Conservation (phyloP, 2,113 vertebrate species). For the Tenrec ecaudatus region DNA sequence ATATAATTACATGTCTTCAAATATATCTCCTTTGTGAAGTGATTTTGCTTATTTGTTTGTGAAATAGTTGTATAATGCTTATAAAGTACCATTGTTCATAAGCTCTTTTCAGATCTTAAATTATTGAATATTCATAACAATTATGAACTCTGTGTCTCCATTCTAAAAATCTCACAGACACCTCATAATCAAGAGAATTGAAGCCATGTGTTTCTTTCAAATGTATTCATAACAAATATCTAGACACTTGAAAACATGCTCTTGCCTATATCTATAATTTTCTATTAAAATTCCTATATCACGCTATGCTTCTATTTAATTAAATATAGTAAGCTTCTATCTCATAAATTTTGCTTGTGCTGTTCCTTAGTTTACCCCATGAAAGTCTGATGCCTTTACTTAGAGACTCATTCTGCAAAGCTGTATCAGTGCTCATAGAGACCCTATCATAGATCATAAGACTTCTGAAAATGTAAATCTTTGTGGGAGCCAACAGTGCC, state of each 20-base stretch:
- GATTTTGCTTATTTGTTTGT: not conserved
- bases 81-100: conserved; percentile 5
- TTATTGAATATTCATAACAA: not conserved
- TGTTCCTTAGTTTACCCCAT: not conserved
- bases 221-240: not conserved
- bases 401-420: conserved; percentile 6
- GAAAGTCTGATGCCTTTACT: not conserved
- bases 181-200: not conserved
- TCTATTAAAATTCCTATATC: not conserved
- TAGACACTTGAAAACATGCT: not conserved
- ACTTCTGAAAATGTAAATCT: too few relatives aligned
- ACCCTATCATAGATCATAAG: too few relatives aligned
- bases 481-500: too few relatives aligned
- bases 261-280: not conserved
- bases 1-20: not conserved
- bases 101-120: not conserved
- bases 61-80: not conserved
- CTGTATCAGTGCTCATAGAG: not conserved
- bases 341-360: not conserved
- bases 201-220: not conserved
- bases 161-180: not conserved
- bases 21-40: not conserved
- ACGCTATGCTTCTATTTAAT: conserved; percentile 7
- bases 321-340: not conserved
- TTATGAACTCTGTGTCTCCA: not conserved